Base-by-base conservation (phyloP, 1,140 invertebrate genomes). In the Acyrthosiphon pisum region DNA sequence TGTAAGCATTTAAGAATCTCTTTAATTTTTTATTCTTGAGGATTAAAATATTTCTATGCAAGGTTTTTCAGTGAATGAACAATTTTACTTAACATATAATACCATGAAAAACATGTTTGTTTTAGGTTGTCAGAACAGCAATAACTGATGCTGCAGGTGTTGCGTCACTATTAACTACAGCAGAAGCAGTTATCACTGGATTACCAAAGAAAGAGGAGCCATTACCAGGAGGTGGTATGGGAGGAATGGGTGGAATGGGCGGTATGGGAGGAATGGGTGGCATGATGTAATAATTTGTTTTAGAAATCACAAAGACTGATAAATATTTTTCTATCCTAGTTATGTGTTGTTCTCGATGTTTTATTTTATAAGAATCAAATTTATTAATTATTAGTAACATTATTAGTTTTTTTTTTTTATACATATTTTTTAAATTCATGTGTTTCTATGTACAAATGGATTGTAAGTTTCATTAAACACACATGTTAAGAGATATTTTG, bases 81-180 rank as follows among this genome's bases (percentile, higher is more conserved):
- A 41, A 76, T 1, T n/a, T 48, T 48, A 48, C 46, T 87, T 87
- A 3, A 94, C 93, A 93, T n/a, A n/a, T 11, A 26, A 60, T 56
- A 30, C 30, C 26, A 30, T 30, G 30, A n/a, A n/a, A 18, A 76
- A 68, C 4, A 18, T n/a, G 0, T n/a, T 76, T 68, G 30, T 95
- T 95, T 37, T 94, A 97, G 96, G 98, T 99, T 94, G 99, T 99
- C 0, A 96, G 99, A 94, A 99, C 99, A 89, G 99, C 99, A 7
- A 96, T 99, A 44, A 98, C 98, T 11, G 99, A 99, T 96, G 99
- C 99, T 30, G 97, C 99, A 93, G 99, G 99, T 93, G 99, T 99
- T 56, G 99, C 99, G 18, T 99, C 99, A 0, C 96, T 99, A 1
- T 95, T 99, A 44, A 99, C 99, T 37, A 99, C 99, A 53, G 99